phyloP scores from a whole-genome alignment of 2,888 invertebrate genomes.

The Orthosia gothica region DNA sequence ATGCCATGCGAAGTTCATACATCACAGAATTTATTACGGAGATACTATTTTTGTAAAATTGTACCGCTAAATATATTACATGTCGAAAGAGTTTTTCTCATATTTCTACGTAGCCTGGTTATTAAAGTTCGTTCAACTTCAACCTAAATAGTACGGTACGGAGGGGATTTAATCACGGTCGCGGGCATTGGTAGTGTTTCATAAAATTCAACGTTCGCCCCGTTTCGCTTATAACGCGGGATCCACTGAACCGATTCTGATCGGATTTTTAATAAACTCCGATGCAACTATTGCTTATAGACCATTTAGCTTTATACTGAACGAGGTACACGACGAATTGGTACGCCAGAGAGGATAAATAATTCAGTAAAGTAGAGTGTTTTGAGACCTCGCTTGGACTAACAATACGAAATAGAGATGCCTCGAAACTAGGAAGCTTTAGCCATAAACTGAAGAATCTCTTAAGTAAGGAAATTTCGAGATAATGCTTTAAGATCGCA shows the following conservation, averaged over 20 bases:
- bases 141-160: slow-evolving; percentile 67
- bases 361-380: slow-evolving; percentile 11
- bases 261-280: slow-evolving; percentile 68
- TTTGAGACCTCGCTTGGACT: slow-evolving; percentile 12
- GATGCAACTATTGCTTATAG: slow-evolving; percentile 58
- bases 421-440: slow-evolving; percentile 46
- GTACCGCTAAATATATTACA: slow-evolving; percentile 51
- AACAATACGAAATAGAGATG: slow-evolving; percentile 30
- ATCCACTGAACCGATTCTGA: slow-evolving; percentile 67
- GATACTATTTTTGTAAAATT: slow-evolving; percentile 42
- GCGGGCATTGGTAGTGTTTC: slow-evolving; percentile 69
- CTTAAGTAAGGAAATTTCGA: slow-evolving; percentile 44
- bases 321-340: slow-evolving; percentile 34
- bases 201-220: slow-evolving; percentile 69
- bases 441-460: slow-evolving; percentile 46
- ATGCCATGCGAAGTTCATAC: slow-evolving; percentile 24
- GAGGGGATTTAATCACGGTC: slow-evolving; percentile 69
- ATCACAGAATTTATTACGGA: slow-evolving; percentile 28
- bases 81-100: slow-evolving; percentile 61
- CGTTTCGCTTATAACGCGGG: slow-evolving; percentile 64
- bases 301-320: slow-evolving; percentile 56
- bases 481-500: slow-evolving; percentile 42
- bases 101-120: slow-evolving; percentile 59
- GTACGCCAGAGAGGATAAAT: slow-evolving; percentile 20
- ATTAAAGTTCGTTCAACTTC: slow-evolving; percentile 70